These are phyloP conservation scores for Procavia capensis DNA, from an alignment of 2,113 vertebrate species.

Conservation along the genomic window DNA sequence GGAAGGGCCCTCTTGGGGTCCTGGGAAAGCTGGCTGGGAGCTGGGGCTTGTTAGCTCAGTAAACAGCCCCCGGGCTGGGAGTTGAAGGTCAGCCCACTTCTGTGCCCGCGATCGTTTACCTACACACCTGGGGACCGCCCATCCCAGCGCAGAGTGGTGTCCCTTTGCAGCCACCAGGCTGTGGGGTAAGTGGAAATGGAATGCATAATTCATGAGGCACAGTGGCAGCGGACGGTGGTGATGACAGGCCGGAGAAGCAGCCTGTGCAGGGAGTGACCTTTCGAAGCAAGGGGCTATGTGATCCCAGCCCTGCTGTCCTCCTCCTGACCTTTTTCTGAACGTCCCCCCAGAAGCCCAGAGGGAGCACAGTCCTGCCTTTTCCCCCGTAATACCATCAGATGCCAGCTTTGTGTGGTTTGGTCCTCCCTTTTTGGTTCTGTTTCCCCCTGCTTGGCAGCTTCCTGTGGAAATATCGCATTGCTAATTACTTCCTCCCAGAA, in stretches of 20 bases:
- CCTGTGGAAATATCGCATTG: neutral
- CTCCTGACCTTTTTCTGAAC: slow-evolving; percentile 86
- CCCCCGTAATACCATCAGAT: slow-evolving; percentile 51
- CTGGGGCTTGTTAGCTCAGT: slow-evolving; percentile 56
- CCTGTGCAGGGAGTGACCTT: slow-evolving; percentile 66
- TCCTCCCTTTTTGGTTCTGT: slow-evolving; percentile 35
- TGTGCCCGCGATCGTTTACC: too few species aligned
- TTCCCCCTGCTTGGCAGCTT: neutral
- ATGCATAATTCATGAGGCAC: slow-evolving; percentile 79
- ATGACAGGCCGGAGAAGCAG: slow-evolving; percentile 84
- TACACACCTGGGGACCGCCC: neutral
- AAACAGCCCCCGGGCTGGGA: slow-evolving; percentile 55
- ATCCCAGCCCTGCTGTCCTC: slow-evolving; percentile 84
- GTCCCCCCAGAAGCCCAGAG: slow-evolving; percentile 79
- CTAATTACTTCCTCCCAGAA: slow-evolving; percentile 15
- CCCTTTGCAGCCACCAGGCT: neutral
- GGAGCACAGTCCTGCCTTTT: slow-evolving; percentile 84
- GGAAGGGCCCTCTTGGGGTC: neutral
- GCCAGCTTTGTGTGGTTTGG: slow-evolving; percentile 48
- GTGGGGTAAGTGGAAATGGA: slow-evolving; percentile 68
- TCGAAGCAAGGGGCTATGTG: slow-evolving; percentile 82
- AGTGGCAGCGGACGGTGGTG: slow-evolving; percentile 32
- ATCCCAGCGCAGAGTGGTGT: too few species aligned
- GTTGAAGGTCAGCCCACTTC: neutral
- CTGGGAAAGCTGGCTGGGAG: slow-evolving; percentile 28